Evolutionary conservation across 2,113 vertebrate genomes (phyloP).

Genomic region (Poeciliopsis retropinna): DNA sequence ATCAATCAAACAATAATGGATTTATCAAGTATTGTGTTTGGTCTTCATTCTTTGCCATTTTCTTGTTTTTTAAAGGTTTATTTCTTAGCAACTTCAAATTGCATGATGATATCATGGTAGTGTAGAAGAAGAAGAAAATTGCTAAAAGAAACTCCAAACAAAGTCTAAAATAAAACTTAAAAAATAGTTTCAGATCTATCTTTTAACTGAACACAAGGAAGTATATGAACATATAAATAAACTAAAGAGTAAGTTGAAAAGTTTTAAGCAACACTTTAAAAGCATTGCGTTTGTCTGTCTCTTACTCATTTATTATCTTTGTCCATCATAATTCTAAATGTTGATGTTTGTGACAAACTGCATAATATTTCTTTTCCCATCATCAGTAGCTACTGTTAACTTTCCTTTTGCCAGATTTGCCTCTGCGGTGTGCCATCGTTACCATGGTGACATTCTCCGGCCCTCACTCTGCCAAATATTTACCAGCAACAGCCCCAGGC

Average conservation of each 20-base stretch:
- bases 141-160: background rate
- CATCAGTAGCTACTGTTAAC: slow-evolving; percentile 34
- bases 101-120: background rate
- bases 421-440: slow-evolving; percentile 48
- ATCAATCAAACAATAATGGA: background rate
- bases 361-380: slow-evolving; percentile 20
- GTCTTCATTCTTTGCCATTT: background rate
- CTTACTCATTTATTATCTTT: background rate
- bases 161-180: background rate
- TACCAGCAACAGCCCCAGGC: slow-evolving; percentile 39
- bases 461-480: slow-evolving; percentile 44
- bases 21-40: background rate
- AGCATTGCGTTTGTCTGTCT: background rate
- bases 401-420: slow-evolving; percentile 28
- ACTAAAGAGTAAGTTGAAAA: no score
- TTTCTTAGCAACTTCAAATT: no score
- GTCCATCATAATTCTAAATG: background rate
- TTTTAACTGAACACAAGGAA: no score
- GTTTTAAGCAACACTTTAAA: no score
- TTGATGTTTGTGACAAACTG: background rate
- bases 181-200: background rate
- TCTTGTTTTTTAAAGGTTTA: no score
- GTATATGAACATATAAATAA: no score
- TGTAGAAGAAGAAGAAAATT: background rate
- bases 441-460: slow-evolving; percentile 60